These are phyloP conservation scores for Crotophaga sulcirostris DNA, from an alignment of 2,113 vertebrate genomes.

Conservation along the genomic window DNA sequence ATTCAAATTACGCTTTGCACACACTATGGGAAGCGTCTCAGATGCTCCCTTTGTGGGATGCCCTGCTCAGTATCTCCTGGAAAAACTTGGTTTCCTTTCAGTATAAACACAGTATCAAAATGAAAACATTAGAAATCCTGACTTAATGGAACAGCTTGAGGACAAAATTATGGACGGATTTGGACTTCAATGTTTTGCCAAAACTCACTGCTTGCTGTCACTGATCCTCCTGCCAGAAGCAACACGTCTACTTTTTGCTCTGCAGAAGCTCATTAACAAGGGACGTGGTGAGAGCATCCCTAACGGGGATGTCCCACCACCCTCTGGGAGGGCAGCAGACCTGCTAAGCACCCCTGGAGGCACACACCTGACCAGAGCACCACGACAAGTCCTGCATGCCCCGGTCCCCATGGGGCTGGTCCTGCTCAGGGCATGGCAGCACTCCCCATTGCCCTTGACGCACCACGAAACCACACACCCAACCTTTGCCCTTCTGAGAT, in stretches of 20 bases:
- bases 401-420: rapidly evolving
- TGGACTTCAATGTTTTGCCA: neutral
- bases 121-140: neutral
- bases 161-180: neutral
- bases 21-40: neutral
- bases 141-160: neutral
- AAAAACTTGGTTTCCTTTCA: neutral
- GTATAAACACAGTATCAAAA: neutral
- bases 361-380: rapidly evolving
- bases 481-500: rapidly evolving
- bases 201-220: neutral
- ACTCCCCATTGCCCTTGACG: rapidly evolving
- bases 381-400: rapidly evolving
- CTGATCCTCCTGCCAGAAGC: neutral
- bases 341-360: rapidly evolving
- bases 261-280: neutral
- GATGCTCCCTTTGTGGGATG: neutral
- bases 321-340: neutral
- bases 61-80: neutral
- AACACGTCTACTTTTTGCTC: neutral
- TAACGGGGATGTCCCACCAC: rapidly evolving
- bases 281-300: neutral
- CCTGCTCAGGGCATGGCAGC: neutral
- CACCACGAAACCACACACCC: rapidly evolving
- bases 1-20: neutral